Percentiles rank a stretch among this genome's conserved stretches.
Evolutionary conservation across 2,113 vertebrate genomes (phyloP).

Genomic region (Scytalopus superciliaris): DNA sequence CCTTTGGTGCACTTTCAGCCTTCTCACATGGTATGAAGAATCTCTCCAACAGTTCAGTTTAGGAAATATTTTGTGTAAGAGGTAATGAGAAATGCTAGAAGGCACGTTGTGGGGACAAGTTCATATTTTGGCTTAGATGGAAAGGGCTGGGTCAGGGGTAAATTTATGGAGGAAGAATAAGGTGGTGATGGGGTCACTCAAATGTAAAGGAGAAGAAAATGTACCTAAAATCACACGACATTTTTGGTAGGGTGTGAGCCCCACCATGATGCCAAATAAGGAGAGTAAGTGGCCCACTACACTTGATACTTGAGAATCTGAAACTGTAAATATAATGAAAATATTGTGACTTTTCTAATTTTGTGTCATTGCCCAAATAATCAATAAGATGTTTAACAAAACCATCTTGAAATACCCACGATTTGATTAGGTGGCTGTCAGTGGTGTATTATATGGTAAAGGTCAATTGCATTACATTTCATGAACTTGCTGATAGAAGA

Average conservation of each 20-base stretch:
- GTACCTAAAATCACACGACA: background rate
- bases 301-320: background rate
- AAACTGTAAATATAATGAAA: slow-evolving; percentile 20
- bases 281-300: background rate
- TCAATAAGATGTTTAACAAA: background rate
- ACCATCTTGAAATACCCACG: background rate
- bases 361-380: background rate
- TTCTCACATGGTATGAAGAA: background rate
- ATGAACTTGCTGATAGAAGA: background rate
- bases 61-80: background rate
- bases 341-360: slow-evolving; percentile 28
- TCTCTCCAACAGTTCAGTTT: background rate
- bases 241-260: background rate
- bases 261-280: background rate
- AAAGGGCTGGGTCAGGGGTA: background rate
- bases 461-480: background rate
- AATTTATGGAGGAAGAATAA: background rate
- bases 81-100: background rate
- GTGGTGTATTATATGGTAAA: background rate
- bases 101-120: background rate
- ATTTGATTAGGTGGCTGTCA: background rate
- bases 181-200: background rate
- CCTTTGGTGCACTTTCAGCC: background rate
- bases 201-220: background rate
- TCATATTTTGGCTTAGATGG: background rate